These are phyloP conservation scores for Chrosomus eos DNA, from an alignment of 2,797 vertebrate species.

Conservation along the genomic window DNA sequence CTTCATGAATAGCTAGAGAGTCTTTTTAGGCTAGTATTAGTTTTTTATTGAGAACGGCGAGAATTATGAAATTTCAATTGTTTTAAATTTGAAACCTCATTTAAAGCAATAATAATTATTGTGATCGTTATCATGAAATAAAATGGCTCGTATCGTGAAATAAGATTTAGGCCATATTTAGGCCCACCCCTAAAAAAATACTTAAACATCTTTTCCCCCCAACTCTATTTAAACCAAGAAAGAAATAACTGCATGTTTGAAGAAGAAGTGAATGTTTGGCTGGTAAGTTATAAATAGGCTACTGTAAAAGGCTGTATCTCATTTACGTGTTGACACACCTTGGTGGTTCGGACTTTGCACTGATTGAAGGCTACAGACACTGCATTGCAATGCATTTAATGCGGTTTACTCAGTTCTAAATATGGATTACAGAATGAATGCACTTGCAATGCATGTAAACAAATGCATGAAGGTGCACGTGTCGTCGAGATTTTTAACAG, in stretches of 20 bases:
- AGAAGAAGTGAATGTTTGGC: background rate
- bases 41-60: too few relatives aligned
- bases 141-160: too few relatives aligned
- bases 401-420: background rate
- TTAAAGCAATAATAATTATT: too few relatives aligned
- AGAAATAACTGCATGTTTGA: background rate
- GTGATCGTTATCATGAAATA: too few relatives aligned
- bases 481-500: background rate
- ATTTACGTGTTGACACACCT: background rate
- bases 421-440: background rate
- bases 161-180: too few relatives aligned
- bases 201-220: background rate
- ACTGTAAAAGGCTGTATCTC: background rate
- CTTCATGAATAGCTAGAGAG: too few relatives aligned
- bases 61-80: too few relatives aligned
- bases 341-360: conserved; percentile 9
- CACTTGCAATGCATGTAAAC: background rate
- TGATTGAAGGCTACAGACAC: background rate
- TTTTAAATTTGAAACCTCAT: too few relatives aligned
- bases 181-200: background rate
- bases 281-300: background rate
- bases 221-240: background rate
- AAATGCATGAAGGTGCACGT: background rate
- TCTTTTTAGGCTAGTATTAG: too few relatives aligned
- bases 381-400: background rate